Percentiles rank a stretch among this genome's conserved stretches.
These are phyloP conservation scores for Cantharis nigra DNA, from an alignment of 2,888 invertebrate species.

Conservation along the genomic window DNA sequence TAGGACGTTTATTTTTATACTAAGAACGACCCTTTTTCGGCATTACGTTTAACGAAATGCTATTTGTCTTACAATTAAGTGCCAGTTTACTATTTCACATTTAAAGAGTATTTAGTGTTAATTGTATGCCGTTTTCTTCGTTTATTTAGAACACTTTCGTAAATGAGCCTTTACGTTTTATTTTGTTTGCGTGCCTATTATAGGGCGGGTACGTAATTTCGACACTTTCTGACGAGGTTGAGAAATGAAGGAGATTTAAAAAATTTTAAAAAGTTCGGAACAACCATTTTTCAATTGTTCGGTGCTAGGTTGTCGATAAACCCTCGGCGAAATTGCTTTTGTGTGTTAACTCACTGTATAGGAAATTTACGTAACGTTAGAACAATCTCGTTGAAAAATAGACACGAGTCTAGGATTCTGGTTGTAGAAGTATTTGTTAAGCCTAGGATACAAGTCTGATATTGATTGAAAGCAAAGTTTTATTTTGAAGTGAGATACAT, in stretches of 20 bases:
- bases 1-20: neutral
- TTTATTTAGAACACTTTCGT: slow-evolving; percentile 1
- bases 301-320: neutral
- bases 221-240: neutral
- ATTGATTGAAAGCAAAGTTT: neutral
- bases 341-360: slow-evolving; percentile 1
- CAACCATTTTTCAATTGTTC: neutral
- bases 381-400: neutral
- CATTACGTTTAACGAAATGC: slow-evolving; percentile 4
- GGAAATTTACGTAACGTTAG: slow-evolving; percentile 1
- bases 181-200: neutral
- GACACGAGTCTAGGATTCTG: neutral
- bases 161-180: neutral
- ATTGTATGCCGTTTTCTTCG: neutral
- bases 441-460: neutral
- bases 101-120: slow-evolving; percentile 5
- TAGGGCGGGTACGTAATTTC: neutral
- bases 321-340: neutral
- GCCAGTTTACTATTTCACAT: slow-evolving; percentile 3
- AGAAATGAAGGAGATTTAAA: neutral
- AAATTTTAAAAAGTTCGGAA: neutral
- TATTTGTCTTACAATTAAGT: slow-evolving; percentile 5
- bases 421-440: neutral
- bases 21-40: neutral
- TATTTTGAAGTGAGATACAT: neutral